Base-by-base conservation (phyloP, 1,140 invertebrate genomes). In the Papilio glaucus region DNA sequence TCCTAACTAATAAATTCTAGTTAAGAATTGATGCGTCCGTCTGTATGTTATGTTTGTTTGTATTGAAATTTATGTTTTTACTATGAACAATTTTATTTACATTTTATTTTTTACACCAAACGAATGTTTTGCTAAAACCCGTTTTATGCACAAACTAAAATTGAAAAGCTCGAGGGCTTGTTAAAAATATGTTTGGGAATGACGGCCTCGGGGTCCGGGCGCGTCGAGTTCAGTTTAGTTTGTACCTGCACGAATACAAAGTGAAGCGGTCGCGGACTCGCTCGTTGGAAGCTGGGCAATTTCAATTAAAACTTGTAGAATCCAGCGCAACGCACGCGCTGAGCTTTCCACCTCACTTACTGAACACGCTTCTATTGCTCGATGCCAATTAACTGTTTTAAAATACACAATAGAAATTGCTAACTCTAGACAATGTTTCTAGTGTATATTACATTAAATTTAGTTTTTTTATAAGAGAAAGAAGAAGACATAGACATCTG, bases 291-390 rank as follows among this genome's bases (percentile, higher is more conserved):
- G 18, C 45, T 49, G 15, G 45, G 18, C 7, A 49, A 49, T 49
- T 21, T 49, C 45, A 49, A 49, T 49, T 49, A 49, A 49, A 49
- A 49, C 15, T 49, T 49, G 18, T 49, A 49, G 21, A 49, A 49
- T 21, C 9, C 45, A 49, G 18, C 18, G 7, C 45, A 42, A 42
- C 8, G 21, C 21, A 49, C 45, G 7, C 15, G 15, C 15, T 4
- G 13, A 42, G 15, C 41, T 42, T 42, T 42, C 15, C 45, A 49
- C 38, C 12, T 10, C 38, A 10, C 15, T 49, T 49, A 49, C 18
- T 9, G 9, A 49, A 24, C 18, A 21, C 18, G 18, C n/a, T n/a
- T n/a, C n/a, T n/a, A n/a, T n/a, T n/a, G 45, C 4, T 49, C 21
- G 0, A 49, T 49, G 18, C 15, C 12, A 49, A 49, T 49, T 49